Evolutionary conservation across 1,140 invertebrate species (phyloP).

Genomic region (Apis dorsata): DNA sequence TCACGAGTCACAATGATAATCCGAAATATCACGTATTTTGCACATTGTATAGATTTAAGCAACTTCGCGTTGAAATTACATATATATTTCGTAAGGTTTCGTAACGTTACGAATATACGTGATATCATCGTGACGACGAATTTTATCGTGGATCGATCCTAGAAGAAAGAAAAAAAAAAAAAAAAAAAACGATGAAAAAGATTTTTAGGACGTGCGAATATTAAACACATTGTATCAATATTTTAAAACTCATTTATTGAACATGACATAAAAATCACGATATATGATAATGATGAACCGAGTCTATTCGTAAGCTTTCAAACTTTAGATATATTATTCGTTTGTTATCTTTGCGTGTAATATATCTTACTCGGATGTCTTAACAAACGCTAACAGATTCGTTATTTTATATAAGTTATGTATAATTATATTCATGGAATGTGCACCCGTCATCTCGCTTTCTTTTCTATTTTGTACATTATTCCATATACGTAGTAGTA

Average conservation of each 20-base stretch:
- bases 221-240: constrained; percentile 22
- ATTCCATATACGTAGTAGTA: background rate
- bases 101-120: background rate
- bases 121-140: background rate
- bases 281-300: constrained; percentile 72
- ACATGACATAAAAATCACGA: constrained; percentile 76
- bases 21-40: background rate
- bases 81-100: too few relatives aligned
- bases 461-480: constrained; percentile 2
- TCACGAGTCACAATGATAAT: constrained; percentile 13
- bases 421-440: constrained; percentile 69
- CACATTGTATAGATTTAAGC: background rate
- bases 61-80: background rate
- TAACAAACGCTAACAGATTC: constrained; percentile 73
- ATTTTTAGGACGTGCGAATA: background rate
- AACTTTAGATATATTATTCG: constrained; percentile 65
- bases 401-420: constrained; percentile 58
- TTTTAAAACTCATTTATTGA: constrained; percentile 76
- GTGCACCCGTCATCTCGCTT: constrained; percentile 63
- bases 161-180: background rate
- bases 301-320: constrained; percentile 64
- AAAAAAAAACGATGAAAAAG: too few relatives aligned
- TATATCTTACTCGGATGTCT: constrained; percentile 60
- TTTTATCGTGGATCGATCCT: background rate
- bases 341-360: constrained; percentile 59